Evolutionary conservation across 64 coral and sea anemone species (phyloP).

Genomic region (Acropora yongei): DNA sequence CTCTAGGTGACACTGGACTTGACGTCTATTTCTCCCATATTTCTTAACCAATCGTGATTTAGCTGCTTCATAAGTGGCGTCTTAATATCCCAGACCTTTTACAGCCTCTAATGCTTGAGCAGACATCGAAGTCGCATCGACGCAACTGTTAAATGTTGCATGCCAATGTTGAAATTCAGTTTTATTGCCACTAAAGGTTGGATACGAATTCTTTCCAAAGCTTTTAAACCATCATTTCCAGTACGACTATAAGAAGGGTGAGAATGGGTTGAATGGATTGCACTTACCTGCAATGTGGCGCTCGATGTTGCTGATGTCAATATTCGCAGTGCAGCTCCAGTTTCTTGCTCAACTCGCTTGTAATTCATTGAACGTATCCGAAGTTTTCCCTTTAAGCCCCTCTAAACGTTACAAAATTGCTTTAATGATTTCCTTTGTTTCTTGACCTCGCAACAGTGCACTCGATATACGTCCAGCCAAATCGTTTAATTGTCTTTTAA

Average conservation of each 20-base stretch:
- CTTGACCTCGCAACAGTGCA: background rate
- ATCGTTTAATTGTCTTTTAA: background rate
- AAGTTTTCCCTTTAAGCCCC: no score
- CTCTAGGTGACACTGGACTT: conserved; percentile 74
- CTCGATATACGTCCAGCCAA: background rate
- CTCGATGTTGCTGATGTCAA: no score
- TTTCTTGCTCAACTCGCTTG: no score
- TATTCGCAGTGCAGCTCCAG: no score
- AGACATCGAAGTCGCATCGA: conserved; percentile 35
- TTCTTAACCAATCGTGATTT: conserved; percentile 26
- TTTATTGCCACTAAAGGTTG: conserved; percentile 48
- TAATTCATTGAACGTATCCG: no score
- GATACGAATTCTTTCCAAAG: no score
- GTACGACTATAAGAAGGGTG: no score
- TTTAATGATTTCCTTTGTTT: no score
- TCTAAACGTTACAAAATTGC: no score
- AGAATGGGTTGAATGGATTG: no score
- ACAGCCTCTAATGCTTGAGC: conserved; percentile 40
- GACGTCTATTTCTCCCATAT: conserved; percentile 60
- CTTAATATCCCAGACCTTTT: conserved; percentile 56
- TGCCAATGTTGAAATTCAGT: conserved; percentile 39
- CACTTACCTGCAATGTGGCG: no score
- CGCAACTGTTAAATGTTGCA: conserved; percentile 36
- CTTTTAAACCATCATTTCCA: no score
- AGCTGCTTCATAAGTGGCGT: conserved; percentile 29